Evolutionary conservation across 2,888 invertebrate species (phyloP).

Genomic region (Andricus curvator): DNA sequence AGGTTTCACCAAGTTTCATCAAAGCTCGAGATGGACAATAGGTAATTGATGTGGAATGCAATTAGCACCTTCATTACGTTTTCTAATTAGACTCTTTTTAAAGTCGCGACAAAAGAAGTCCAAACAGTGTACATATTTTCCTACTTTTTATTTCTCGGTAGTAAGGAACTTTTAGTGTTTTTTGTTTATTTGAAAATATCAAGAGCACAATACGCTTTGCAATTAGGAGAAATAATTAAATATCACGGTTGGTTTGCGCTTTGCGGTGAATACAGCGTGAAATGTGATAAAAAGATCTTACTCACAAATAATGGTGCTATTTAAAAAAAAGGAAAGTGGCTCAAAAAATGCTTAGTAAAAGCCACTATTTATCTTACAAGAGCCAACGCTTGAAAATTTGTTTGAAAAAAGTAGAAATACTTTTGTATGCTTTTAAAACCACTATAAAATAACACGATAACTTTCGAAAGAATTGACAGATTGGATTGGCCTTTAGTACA

Average conservation of each 20-base stretch:
- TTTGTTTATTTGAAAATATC: background rate
- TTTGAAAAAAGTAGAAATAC: no score
- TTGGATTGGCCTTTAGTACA: no score
- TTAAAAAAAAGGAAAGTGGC: background rate
- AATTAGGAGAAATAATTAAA: constrained; percentile 18
- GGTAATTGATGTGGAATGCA: background rate
- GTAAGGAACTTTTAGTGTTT: background rate
- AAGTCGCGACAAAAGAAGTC: background rate
- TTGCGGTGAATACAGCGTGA: background rate
- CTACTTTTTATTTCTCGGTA: background rate
- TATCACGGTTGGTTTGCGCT: background rate
- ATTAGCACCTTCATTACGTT: background rate
- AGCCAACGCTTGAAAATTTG: background rate
- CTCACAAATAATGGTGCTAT: background rate
- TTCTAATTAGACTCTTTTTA: background rate
- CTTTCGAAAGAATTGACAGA: no score
- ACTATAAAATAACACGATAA: no score
- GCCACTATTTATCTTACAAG: background rate
- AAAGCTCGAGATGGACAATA: background rate
- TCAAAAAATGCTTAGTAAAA: background rate
- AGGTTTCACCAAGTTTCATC: no score
- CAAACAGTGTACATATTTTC: background rate
- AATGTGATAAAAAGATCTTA: constrained; percentile 7
- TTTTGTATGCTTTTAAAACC: no score
- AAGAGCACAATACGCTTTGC: background rate